Conservation (phyloP, 2,797 vertebrate genomes). For the Myotis planiceps region DNA sequence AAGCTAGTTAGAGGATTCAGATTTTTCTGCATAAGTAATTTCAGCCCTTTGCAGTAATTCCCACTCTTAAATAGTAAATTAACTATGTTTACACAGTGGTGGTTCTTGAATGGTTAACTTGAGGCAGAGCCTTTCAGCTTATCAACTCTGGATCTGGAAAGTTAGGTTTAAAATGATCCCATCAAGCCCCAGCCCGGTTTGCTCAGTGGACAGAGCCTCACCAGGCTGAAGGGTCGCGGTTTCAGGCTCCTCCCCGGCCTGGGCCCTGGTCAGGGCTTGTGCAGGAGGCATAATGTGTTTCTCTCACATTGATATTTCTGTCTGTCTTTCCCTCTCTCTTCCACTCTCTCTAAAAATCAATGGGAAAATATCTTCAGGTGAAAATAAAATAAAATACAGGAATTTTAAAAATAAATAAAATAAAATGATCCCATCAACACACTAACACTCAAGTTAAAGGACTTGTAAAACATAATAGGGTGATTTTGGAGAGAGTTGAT, state of each 20-base stretch:
- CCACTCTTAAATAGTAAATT: not conserved
- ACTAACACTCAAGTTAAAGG: not conserved
- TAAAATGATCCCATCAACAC: not conserved
- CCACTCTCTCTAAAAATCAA: not conserved
- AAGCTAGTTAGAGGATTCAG: not conserved
- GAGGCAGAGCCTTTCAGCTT: not conserved
- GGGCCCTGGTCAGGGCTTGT: not conserved
- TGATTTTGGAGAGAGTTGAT: not conserved
- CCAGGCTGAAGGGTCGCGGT: rapidly evolving
- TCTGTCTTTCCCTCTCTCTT: not conserved
- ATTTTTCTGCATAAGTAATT: conserved; percentile 30
- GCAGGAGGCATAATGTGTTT: too few relatives aligned
- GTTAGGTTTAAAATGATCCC: not conserved
- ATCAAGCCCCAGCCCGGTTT: not conserved
- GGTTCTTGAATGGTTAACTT: not conserved
- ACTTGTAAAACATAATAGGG: not conserved
- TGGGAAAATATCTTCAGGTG: too few relatives aligned
- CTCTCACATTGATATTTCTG: too few relatives aligned
- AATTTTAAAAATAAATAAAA: not conserved
- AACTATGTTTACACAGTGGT: not conserved
- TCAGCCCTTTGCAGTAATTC: not conserved
- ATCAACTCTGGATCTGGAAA: not conserved
- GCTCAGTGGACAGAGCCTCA: not conserved
- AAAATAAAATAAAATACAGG: too few relatives aligned
- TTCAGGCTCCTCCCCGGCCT: too few relatives aligned